Evolutionary conservation across 2,113 vertebrate genomes (phyloP).

Genomic region (Xyrauchen texanus): DNA sequence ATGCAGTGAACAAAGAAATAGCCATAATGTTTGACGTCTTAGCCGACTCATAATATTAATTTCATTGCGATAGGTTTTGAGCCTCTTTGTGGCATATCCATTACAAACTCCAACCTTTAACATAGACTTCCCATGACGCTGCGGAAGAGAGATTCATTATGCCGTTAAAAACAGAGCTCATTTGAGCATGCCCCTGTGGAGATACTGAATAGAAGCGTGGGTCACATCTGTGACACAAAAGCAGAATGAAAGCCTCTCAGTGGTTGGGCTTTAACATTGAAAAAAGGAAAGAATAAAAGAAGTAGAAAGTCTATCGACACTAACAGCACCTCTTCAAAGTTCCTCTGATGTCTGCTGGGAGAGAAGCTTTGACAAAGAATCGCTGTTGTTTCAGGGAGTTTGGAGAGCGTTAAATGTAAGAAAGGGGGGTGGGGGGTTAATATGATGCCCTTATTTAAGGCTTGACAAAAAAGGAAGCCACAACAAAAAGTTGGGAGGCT

Average conservation of each 20-base stretch:
- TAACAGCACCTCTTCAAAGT: slow-evolving; percentile 62
- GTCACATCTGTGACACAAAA: slow-evolving; percentile 64
- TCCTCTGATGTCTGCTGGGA: slow-evolving; percentile 50
- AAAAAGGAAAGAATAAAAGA: slow-evolving; percentile 28
- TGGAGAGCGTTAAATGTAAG: slow-evolving; percentile 20
- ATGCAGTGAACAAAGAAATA: neutral
- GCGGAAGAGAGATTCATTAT: slow-evolving; percentile 62
- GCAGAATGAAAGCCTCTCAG: slow-evolving; percentile 64
- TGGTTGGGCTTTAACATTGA: slow-evolving; percentile 34
- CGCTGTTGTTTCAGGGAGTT: slow-evolving; percentile 46
- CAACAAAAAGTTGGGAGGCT: no score
- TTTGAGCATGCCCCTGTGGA: slow-evolving; percentile 62
- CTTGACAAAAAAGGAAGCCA: no score
- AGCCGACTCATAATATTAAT: slow-evolving; percentile 8
- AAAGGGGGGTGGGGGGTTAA: neutral
- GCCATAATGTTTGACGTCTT: slow-evolving; percentile 7
- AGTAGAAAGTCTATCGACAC: slow-evolving; percentile 48
- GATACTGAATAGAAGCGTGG: slow-evolving; percentile 60
- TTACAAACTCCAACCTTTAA: slow-evolving; percentile 34
- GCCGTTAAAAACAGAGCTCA: slow-evolving; percentile 61
- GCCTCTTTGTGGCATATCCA: slow-evolving; percentile 12
- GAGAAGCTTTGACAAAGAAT: slow-evolving; percentile 23
- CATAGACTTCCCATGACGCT: slow-evolving; percentile 26
- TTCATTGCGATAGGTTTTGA: neutral
- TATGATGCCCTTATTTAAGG: no score